A percentile compares a stretch with the other conserved stretches of the same genome.
Conservation (phyloP, 2,113 vertebrate species). For the Candoia aspera region DNA sequence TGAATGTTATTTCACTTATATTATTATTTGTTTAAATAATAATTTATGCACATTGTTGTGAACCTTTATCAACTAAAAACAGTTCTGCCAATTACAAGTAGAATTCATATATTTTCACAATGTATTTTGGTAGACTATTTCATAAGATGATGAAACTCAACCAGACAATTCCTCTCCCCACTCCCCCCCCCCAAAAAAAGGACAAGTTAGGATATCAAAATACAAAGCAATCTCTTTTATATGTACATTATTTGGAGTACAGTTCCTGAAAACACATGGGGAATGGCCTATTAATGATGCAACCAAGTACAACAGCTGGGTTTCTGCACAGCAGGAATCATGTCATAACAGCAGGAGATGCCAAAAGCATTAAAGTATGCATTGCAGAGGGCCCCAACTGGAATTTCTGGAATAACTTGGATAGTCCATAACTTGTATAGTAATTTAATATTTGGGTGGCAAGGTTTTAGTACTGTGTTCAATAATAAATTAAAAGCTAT, state of each 20-base stretch:
- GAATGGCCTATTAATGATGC: neutral
- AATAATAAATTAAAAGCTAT: neutral
- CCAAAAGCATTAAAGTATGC: neutral
- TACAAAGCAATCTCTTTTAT: neutral
- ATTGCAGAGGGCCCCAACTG: neutral
- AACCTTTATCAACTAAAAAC: neutral
- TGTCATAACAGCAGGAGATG: constrained; percentile 19
- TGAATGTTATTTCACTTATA: neutral
- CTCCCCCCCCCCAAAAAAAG: neutral
- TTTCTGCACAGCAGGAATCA: constrained; percentile 4
- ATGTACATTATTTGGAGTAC: neutral
- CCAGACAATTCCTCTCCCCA: neutral
- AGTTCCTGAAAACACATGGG: constrained; percentile 9
- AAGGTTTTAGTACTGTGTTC: neutral
- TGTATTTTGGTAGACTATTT: neutral
- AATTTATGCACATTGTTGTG: neutral
- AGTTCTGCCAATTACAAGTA: neutral
- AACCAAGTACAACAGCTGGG: neutral
- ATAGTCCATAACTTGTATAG: neutral
- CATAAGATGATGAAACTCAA: neutral
- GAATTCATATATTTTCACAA: constrained; percentile 27
- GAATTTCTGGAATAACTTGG: neutral
- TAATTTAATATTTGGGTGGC: neutral
- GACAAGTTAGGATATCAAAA: neutral
- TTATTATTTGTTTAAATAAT: constrained; percentile 3